Conservation (phyloP, 2,888 invertebrate species). For the Lepidonotus clava region DNA sequence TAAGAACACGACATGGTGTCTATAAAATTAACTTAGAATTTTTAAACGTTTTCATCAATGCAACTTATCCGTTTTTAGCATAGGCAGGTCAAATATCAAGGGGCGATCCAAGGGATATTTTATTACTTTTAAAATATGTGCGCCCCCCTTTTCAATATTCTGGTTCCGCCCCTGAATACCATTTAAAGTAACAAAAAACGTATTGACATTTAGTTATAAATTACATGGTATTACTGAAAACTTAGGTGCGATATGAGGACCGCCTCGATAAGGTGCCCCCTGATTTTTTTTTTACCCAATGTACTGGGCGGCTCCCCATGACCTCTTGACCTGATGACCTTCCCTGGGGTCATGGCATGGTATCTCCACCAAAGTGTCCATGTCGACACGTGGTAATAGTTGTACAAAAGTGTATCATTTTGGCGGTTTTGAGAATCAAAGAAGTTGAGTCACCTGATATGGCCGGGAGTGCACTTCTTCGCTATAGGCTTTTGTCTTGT, state of each 20-base stretch:
- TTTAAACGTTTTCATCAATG: too few species aligned
- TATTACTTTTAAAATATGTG: too few species aligned
- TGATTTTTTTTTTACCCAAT: neutral
- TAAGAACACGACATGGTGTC: too few species aligned
- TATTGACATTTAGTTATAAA: too few species aligned
- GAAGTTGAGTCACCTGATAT: neutral
- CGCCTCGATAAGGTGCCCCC: neutral
- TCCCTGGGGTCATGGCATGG: neutral
- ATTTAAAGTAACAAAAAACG: too few species aligned
- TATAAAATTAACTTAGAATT: too few species aligned
- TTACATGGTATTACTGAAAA: too few species aligned
- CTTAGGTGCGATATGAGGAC: neutral
- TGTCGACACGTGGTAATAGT: neutral
- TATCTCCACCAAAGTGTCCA: neutral
- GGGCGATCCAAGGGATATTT: too few species aligned
- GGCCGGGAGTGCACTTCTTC: neutral
- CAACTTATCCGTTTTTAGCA: too few species aligned
- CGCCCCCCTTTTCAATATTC: too few species aligned
- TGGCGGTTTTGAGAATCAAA: neutral
- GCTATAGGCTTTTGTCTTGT: neutral
- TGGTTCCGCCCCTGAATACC: too few species aligned
- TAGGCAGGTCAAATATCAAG: too few species aligned
- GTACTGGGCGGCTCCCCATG: constrained; percentile 17
- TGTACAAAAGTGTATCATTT: neutral
- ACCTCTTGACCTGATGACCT: neutral